A percentile compares a stretch with the other conserved stretches of the same genome.
Evolutionary conservation across 2,888 invertebrate genomes (phyloP).

Genomic region (Spisula subtruncata): DNA sequence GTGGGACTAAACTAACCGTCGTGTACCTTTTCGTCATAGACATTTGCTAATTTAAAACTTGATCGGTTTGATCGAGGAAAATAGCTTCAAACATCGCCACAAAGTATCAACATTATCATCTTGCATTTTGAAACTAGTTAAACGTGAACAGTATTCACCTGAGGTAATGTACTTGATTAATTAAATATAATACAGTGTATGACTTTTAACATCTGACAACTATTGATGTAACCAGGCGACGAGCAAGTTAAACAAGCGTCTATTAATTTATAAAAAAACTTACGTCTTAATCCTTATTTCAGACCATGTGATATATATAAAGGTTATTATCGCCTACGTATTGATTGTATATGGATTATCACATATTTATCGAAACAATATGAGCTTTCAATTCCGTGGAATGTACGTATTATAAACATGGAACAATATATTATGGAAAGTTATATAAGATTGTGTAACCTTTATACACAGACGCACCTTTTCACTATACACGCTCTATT

Average conservation of each 20-base stretch:
- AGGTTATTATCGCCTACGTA: too few species aligned
- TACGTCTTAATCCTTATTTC: too few species aligned
- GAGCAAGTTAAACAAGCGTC: neutral
- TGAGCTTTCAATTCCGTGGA: too few species aligned
- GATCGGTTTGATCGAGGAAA: neutral
- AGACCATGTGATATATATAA: too few species aligned
- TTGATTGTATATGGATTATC: too few species aligned
- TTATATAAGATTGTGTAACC: too few species aligned
- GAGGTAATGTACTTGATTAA: neutral
- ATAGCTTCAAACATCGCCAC: neutral
- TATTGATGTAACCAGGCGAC: neutral
- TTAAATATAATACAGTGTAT: neutral
- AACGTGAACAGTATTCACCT: neutral
- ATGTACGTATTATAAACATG: too few species aligned
- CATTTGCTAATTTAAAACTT: neutral
- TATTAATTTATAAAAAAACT: neutral
- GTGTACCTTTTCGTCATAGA: neutral
- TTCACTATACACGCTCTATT: too few species aligned
- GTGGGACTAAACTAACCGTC: neutral
- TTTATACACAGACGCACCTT: too few species aligned
- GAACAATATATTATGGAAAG: too few species aligned
- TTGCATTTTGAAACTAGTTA: neutral
- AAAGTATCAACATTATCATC: neutral
- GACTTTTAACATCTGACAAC: neutral
- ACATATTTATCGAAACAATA: neutral